Conservation (phyloP, 2,888 invertebrate genomes). For the Acleris cristana region DNA sequence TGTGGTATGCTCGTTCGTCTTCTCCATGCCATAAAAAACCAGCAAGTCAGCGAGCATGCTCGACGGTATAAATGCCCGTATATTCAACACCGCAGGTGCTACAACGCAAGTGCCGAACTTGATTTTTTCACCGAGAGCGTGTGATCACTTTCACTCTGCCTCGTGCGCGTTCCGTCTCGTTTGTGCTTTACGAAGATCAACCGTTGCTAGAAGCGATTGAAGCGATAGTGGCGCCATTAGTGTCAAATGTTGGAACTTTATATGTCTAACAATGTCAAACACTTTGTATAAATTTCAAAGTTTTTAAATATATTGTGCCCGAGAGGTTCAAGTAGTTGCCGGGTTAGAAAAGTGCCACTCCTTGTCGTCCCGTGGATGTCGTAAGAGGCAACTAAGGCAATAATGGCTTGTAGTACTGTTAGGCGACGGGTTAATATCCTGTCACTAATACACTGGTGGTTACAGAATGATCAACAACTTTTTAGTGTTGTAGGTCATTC, state of each 20-base stretch:
- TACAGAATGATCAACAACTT: too few relatives aligned
- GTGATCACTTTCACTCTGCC: conserved; percentile 48
- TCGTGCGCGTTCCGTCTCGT: conserved; percentile 24
- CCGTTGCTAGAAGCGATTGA: conserved; percentile 6
- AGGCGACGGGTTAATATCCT: too few relatives aligned
- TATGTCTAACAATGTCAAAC: neutral
- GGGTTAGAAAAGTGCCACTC: too few relatives aligned
- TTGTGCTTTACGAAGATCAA: conserved; percentile 25
- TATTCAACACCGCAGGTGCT: conserved; percentile 45
- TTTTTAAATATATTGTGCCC: too few relatives aligned
- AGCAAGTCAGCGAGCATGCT: conserved; percentile 44
- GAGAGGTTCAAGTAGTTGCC: too few relatives aligned
- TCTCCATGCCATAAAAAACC: neutral
- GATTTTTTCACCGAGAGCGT: conserved; percentile 38
- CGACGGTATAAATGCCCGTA: conserved; percentile 39
- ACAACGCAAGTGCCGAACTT: conserved; percentile 40
- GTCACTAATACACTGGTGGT: too few relatives aligned
- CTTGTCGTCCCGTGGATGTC: too few relatives aligned
- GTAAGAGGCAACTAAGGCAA: too few relatives aligned
- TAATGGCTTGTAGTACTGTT: too few relatives aligned
- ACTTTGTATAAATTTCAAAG: too few relatives aligned
- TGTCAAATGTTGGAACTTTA: neutral
- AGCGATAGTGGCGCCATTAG: neutral
- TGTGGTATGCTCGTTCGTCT: too few relatives aligned
- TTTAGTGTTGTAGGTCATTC: too few relatives aligned